phyloP scores from a whole-genome alignment of 2,113 vertebrate species.

The Gallinago media region DNA sequence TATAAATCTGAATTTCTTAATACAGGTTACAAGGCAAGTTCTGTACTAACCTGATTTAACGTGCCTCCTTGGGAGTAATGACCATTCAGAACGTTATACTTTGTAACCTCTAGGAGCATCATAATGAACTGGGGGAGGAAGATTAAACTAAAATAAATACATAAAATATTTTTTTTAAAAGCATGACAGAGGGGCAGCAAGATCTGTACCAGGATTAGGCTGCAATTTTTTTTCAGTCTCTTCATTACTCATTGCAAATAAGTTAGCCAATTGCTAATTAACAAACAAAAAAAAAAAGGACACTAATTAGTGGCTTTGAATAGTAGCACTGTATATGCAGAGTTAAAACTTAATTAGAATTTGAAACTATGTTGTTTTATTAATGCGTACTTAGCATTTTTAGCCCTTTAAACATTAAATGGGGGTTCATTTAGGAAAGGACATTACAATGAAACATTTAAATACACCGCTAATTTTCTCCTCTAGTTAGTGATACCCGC shows the following conservation, averaged over 20 bases:
- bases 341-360: constrained; percentile 71
- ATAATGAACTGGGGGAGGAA: neutral
- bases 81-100: neutral
- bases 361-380: constrained; percentile 64
- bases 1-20: neutral
- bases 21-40: neutral
- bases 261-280: constrained; percentile 62
- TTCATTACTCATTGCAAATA: constrained; percentile 40
- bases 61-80: neutral
- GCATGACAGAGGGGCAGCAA: neutral
- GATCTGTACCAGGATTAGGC: neutral
- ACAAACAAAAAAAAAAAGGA: constrained; percentile 14
- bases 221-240: neutral
- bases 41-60: neutral
- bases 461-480: constrained; percentile 42
- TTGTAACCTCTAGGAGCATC: neutral
- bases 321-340: constrained; percentile 24
- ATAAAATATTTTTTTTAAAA: neutral
- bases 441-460: constrained; percentile 65
- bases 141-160: neutral
- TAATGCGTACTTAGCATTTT: constrained; percentile 59
- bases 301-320: constrained; percentile 60
- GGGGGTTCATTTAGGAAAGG: constrained; percentile 41
- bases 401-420: constrained; percentile 71
- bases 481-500: constrained; percentile 30